A percentile compares a stretch with the other conserved stretches of the same genome.
These are phyloP conservation scores for Apaloderma vittatum DNA, from an alignment of 2,113 vertebrate species.

Conservation along the genomic window DNA sequence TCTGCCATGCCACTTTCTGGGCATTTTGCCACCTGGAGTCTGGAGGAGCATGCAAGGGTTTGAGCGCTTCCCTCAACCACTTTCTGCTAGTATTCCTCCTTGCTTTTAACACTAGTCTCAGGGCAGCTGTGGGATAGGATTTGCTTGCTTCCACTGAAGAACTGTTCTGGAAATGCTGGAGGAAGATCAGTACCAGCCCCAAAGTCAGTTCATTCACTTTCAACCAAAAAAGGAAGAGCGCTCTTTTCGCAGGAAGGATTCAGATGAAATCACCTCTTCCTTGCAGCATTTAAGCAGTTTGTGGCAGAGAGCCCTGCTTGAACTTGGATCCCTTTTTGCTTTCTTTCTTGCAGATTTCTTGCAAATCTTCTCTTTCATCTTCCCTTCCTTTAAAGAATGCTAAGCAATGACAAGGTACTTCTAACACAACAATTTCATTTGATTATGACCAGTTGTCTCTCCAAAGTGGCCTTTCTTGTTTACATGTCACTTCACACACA, in stretches of 20 bases:
- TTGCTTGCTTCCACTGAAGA: background rate
- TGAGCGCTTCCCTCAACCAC: background rate
- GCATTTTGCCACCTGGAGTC: background rate
- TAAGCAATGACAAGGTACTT: background rate
- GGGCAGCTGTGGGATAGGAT: background rate
- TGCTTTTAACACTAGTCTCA: background rate
- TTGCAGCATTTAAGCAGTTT: background rate
- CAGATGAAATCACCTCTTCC: background rate
- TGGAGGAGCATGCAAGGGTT: background rate
- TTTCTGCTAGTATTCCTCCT: background rate
- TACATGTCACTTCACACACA: background rate
- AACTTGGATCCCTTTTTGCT: background rate
- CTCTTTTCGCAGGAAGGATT: background rate
- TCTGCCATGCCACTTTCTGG: background rate
- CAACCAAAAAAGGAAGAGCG: slow-evolving; percentile 23
- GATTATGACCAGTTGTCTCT: background rate
- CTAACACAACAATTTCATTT: background rate
- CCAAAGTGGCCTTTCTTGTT: background rate
- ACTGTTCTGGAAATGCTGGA: background rate
- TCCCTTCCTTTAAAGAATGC: background rate
- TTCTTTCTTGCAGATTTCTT: background rate
- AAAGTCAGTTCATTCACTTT: background rate
- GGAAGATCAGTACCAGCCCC: slow-evolving; percentile 8
- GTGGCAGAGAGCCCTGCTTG: background rate
- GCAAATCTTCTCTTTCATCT: background rate